phyloP scores from a whole-genome alignment of 2,113 vertebrate species.

The Oryzias woworae region DNA sequence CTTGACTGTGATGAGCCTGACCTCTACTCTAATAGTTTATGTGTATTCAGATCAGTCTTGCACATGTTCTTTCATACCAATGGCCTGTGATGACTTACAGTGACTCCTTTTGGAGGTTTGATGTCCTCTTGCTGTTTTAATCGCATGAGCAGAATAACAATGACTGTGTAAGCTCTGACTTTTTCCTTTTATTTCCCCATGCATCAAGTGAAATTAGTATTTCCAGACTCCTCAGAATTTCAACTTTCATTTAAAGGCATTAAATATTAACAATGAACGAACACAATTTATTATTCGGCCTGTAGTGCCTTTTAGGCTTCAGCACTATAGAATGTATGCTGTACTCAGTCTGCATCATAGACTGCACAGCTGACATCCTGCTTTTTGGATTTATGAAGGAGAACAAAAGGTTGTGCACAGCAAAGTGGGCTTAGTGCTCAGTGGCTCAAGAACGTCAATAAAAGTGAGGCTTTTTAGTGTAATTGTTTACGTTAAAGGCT shows the following conservation, averaged over 20 bases:
- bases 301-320: slow-evolving; percentile 5
- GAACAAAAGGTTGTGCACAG: slow-evolving; percentile 5
- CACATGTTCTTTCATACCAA: slow-evolving; percentile 15
- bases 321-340: slow-evolving; percentile 28
- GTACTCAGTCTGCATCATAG: background rate
- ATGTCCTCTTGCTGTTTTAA: slow-evolving; percentile 30
- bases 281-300: slow-evolving; percentile 20
- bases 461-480: slow-evolving; percentile 17
- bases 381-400: slow-evolving; percentile 9
- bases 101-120: slow-evolving; percentile 14
- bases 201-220: slow-evolving; percentile 25
- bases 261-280: slow-evolving; percentile 51
- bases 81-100: slow-evolving; percentile 27
- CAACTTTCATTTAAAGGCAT: slow-evolving; percentile 47
- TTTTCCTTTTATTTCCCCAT: background rate
- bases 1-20: slow-evolving; percentile 18
- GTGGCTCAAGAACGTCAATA: slow-evolving; percentile 6
- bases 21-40: slow-evolving; percentile 27
- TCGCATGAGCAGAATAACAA: slow-evolving; percentile 26
- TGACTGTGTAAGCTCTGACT: slow-evolving; percentile 3
- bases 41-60: slow-evolving; percentile 34
- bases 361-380: background rate
- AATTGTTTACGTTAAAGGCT: slow-evolving; percentile 7
- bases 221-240: slow-evolving; percentile 21
- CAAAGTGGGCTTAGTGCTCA: background rate